These are phyloP conservation scores for Bombylius major DNA, from an alignment of 2,888 invertebrate species.

Conservation along the genomic window DNA sequence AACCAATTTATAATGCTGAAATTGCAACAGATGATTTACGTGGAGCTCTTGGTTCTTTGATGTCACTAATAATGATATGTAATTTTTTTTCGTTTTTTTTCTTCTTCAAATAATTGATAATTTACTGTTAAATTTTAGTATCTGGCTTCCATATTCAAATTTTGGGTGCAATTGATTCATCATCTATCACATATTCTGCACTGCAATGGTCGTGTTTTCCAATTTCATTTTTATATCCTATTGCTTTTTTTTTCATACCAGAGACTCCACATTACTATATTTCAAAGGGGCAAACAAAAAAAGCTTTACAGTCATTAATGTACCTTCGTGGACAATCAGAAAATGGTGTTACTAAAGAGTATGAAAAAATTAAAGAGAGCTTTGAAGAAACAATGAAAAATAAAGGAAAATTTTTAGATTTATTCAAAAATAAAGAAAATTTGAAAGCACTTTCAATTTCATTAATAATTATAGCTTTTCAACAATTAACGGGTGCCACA, in stretches of 20 bases:
- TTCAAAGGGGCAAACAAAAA: slow-evolving; percentile 39
- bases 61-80: slow-evolving; percentile 21
- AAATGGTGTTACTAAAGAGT: not conserved
- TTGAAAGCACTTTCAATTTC: not conserved
- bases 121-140: not conserved
- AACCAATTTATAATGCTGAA: slow-evolving; percentile 6
- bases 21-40: not conserved
- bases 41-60: slow-evolving; percentile 17
- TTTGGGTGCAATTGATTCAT: not conserved
- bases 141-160: not conserved
- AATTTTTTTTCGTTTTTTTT: not conserved
- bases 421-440: not conserved
- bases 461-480: not conserved
- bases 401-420: not conserved
- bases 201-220: slow-evolving; percentile 47
- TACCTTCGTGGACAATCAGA: not conserved
- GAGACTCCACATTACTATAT: slow-evolving; percentile 60
- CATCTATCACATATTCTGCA: no score
- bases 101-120: no score
- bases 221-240: slow-evolving; percentile 30
- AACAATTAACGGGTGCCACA: not conserved
- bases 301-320: slow-evolving; percentile 41
- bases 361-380: not conserved
- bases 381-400: not conserved
- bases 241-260: slow-evolving; percentile 50